phyloP scores from a whole-genome alignment of 2,113 vertebrate genomes.

The Ictalurus punctatus region DNA sequence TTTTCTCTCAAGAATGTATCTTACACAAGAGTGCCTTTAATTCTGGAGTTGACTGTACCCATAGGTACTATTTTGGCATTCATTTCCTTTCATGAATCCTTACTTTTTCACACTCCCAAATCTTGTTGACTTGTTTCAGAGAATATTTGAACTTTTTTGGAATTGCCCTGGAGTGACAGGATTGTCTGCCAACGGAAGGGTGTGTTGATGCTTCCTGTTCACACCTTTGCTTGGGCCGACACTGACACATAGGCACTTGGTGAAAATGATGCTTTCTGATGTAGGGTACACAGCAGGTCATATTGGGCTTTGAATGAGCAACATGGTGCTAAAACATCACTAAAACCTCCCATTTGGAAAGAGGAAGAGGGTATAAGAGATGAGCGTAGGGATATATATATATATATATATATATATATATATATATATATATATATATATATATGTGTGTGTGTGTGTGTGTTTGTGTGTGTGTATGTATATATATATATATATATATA shows the following conservation, averaged over 20 bases:
- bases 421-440: too few species aligned
- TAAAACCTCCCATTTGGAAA: slow-evolving; percentile 1
- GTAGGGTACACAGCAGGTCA: not conserved
- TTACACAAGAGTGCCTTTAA: not conserved
- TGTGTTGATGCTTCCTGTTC: slow-evolving; percentile 59
- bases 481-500: too few species aligned
- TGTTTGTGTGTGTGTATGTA: too few species aligned
- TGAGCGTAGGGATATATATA: too few species aligned
- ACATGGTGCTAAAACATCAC: slow-evolving; percentile 17
- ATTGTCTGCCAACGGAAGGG: slow-evolving; percentile 64
- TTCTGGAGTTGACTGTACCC: not conserved
- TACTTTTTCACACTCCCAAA: slow-evolving; percentile 65
- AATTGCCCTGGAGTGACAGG: slow-evolving; percentile 58
- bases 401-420: too few species aligned
- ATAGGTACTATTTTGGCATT: slow-evolving; percentile 49
- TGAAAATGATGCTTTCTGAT: slow-evolving; percentile 23
- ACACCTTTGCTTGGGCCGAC: slow-evolving; percentile 24
- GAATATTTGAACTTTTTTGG: slow-evolving; percentile 57
- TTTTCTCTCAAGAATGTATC: not conserved
- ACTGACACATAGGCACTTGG: not conserved
- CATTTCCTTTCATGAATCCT: slow-evolving; percentile 59
- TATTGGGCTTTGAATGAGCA: not conserved
- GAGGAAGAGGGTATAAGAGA: slow-evolving; percentile 2
- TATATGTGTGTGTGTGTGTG: too few species aligned
- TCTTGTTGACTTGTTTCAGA: slow-evolving; percentile 69